Conservation (phyloP, 2,888 invertebrate species). For the Eretmocerus hayati region DNA sequence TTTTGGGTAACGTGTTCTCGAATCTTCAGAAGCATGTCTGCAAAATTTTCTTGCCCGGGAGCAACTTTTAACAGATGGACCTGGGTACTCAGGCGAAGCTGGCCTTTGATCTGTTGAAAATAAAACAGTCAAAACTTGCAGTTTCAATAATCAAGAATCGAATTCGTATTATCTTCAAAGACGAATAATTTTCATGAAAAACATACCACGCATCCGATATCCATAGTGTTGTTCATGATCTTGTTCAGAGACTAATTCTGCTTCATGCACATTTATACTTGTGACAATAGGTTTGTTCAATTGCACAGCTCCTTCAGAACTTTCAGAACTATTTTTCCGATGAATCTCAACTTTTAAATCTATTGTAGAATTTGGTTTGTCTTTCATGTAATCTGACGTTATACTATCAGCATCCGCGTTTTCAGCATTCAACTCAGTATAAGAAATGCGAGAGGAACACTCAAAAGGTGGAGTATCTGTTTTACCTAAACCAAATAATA, state of each 20-base stretch:
- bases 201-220: constrained; percentile 34
- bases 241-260: constrained; percentile 31
- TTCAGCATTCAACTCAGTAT: constrained; percentile 44
- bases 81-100: constrained; percentile 35
- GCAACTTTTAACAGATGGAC: constrained; percentile 34
- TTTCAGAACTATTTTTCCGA: constrained; percentile 83
- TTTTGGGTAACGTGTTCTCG: constrained; percentile 37
- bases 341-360: constrained; percentile 92
- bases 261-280: constrained; percentile 35
- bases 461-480: constrained; percentile 50
- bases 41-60: constrained; percentile 35
- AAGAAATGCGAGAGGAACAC: constrained; percentile 52
- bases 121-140: neutral
- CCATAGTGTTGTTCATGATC: constrained; percentile 31
- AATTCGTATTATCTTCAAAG: too few species aligned
- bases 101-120: constrained; percentile 31
- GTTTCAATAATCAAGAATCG: neutral
- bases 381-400: constrained; percentile 43
- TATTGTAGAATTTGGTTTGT: constrained; percentile 47
- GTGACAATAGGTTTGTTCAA: constrained; percentile 36
- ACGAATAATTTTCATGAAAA: too few species aligned
- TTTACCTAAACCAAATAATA: constrained; percentile 39
- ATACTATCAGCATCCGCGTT: constrained; percentile 45
- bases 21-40: constrained; percentile 41
- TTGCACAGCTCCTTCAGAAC: constrained; percentile 63